Percentiles rank a stretch among this genome's conserved stretches.
Conservation (phyloP, 1,140 invertebrate species). For the Caenorhabditis latens region DNA sequence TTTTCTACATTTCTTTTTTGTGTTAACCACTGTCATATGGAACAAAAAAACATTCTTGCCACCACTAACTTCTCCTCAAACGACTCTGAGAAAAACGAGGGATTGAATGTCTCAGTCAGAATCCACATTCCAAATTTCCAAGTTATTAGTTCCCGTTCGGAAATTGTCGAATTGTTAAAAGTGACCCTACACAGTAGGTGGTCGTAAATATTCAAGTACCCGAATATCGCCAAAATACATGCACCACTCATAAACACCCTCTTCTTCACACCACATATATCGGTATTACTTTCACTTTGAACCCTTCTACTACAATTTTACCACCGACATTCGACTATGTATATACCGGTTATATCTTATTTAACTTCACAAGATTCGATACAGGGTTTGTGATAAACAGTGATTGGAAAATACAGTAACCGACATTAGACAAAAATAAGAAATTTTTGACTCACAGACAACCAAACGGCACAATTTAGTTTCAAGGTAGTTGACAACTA, state of each 20-base stretch:
- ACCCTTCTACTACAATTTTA: neutral
- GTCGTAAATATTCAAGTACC: constrained; percentile 52
- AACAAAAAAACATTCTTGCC: neutral
- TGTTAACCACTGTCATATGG: constrained; percentile 36
- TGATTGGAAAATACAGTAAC: neutral
- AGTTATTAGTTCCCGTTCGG: neutral
- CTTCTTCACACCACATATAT: neutral
- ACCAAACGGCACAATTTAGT: no score
- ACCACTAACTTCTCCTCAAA: constrained; percentile 35
- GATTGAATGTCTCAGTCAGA: constrained; percentile 6
- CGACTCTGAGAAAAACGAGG: constrained; percentile 48
- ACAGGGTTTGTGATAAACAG: neutral
- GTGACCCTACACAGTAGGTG: constrained; percentile 35
- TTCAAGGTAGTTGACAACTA: no score
- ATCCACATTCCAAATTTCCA: neutral
- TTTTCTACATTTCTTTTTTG: constrained; percentile 12
- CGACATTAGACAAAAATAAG: no score
- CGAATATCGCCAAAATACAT: constrained; percentile 41
- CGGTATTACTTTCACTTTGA: constrained; percentile 23
- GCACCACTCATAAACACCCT: constrained; percentile 25
- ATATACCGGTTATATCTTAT: constrained; percentile 27
- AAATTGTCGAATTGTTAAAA: neutral
- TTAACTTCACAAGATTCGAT: neutral
- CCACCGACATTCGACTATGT: neutral
- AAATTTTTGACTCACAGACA: no score